Conservation (phyloP, 1,140 invertebrate genomes). For the Mizuhopecten yessoensis region DNA sequence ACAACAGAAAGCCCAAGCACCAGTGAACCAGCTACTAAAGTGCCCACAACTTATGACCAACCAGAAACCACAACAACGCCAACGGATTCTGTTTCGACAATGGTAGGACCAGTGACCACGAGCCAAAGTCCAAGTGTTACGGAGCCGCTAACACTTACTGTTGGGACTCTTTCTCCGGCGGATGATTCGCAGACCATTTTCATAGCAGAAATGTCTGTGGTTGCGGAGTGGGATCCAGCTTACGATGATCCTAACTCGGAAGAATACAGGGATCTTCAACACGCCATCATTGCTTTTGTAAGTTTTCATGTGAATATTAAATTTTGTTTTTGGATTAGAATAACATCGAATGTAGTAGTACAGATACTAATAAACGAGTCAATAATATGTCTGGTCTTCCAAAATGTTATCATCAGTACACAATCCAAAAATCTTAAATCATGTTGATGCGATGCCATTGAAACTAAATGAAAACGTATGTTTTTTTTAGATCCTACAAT, state of each 20-base stretch:
- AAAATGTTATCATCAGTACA: no score
- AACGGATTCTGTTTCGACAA: neutral
- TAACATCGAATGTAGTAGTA: no score
- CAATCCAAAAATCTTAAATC: no score
- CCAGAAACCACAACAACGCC: neutral
- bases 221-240: neutral
- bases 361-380: no score
- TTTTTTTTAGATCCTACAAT: neutral
- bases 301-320: neutral
- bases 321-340: no score
- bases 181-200: neutral
- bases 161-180: neutral
- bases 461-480: no score
- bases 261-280: neutral
- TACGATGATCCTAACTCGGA: neutral
- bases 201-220: neutral
- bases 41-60: neutral
- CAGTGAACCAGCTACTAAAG: neutral
- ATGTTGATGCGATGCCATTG: no score
- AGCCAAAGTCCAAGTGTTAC: neutral
- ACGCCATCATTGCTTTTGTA: neutral
- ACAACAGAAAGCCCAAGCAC: neutral
- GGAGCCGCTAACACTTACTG: neutral
- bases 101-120: no score
- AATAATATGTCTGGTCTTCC: no score